Evolutionary conservation across 2,797 vertebrate genomes (phyloP), one percentile per base, ranked within the genome.

Genomic region (Mus spretus): DNA sequence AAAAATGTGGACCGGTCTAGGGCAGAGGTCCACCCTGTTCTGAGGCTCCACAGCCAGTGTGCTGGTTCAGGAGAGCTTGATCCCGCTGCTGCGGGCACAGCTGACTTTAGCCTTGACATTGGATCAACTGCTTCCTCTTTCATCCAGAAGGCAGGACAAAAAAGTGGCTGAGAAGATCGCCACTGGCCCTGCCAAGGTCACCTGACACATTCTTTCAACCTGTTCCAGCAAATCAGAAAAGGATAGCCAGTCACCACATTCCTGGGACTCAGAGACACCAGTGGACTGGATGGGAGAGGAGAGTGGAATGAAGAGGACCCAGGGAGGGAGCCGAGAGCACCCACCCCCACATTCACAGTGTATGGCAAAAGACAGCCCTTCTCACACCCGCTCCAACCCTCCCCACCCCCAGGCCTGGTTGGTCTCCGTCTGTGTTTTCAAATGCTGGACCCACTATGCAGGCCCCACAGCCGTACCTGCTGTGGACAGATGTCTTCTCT

Each of bases 41-140:
- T 0, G 15, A 72, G 40, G 20, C 3, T 40, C n/a, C 0, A 4
- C 1, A 0, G 34, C n/a, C 40, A 28, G 57, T n/a, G 53, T 34
- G 20, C 3, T 0, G 2, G 0, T 8, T 61, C 13, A 1, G 40
- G 4, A n/a, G 44, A 31, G 24, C 11, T 20, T 0, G 0, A 19
- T 6, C 12, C 61, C 0, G 10, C 1, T 0, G n/a, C 19, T 37
- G 81, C 53, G 3, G 1, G 40, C 5, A 3, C 37, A 15, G 28
- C 37, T 4, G 31, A 44, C n/a, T 34, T 53, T 28, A 17, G 1
- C 0, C 0, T 9, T 14, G 1, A 59, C 17, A 17, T 26, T 22
- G 20, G 74, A 7, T 0, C 5, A 93, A 72, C 70, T 77, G 14
- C 85, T 47, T 70, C 72, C 13, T 47, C 59, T 34, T 57, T 78